phyloP scores from a whole-genome alignment of 2,113 vertebrate genomes.

The Pycnonotus jocosus region DNA sequence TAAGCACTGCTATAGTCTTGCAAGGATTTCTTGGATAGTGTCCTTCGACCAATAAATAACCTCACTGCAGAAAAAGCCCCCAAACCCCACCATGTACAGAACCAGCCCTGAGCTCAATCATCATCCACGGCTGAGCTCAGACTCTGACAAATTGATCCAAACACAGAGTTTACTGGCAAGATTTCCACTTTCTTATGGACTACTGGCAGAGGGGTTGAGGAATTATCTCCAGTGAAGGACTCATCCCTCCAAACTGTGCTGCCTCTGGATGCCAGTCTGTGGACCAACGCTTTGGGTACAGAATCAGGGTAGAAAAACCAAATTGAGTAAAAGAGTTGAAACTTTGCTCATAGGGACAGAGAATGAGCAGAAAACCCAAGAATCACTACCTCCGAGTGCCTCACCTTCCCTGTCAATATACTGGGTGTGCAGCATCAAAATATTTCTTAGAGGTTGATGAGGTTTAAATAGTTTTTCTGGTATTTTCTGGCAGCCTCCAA shows the following conservation, averaged over 20 bases:
- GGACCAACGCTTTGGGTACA: not conserved
- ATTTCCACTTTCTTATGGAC: not conserved
- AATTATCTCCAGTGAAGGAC: not conserved
- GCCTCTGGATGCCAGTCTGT: not conserved
- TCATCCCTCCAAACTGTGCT: not conserved
- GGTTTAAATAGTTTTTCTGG: not conserved
- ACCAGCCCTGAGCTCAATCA: not conserved
- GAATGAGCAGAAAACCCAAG: not conserved
- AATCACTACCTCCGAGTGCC: not conserved
- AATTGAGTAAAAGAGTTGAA: not conserved
- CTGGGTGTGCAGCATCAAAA: not conserved
- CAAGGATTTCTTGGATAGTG: conserved; percentile 23
- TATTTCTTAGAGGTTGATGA: not conserved
- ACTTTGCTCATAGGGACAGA: not conserved
- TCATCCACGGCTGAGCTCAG: not conserved
- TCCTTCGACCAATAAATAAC: not conserved
- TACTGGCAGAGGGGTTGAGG: not conserved
- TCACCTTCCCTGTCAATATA: not conserved
- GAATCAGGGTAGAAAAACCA: not conserved
- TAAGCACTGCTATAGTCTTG: conserved; percentile 1
- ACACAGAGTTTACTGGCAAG: not conserved
- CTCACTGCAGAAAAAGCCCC: not conserved
- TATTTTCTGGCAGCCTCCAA: not conserved
- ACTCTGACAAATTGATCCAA: not conserved
- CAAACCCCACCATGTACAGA: not conserved